Conservation (phyloP, 2,888 invertebrate species). For the Amiota communis region DNA sequence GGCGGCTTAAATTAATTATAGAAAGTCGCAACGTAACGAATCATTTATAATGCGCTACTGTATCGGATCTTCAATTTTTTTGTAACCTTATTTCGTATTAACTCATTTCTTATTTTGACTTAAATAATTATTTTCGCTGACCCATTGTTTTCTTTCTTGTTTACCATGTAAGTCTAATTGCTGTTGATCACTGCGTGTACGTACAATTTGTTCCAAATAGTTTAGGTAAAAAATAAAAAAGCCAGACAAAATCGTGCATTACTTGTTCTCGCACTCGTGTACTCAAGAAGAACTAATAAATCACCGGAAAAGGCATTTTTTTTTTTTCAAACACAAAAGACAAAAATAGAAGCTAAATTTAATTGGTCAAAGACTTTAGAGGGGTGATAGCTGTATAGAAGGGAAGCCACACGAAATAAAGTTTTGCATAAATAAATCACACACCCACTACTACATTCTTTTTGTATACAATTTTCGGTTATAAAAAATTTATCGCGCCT, state of each 20-base stretch:
- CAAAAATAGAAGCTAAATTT: constrained; percentile 2
- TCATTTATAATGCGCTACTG: constrained; percentile 23
- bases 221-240: constrained; percentile 38
- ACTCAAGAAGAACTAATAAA: constrained; percentile 59
- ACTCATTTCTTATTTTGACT: constrained; percentile 2
- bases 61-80: background rate
- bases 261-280: constrained; percentile 27
- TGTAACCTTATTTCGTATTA: background rate
- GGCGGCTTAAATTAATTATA: constrained; percentile 22
- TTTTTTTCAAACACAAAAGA: constrained; percentile 35
- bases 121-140: constrained; percentile 17
- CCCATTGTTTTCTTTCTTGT: background rate
- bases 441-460: constrained; percentile 26
- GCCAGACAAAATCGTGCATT: constrained; percentile 14
- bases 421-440: constrained; percentile 58
- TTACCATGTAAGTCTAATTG: constrained; percentile 36
- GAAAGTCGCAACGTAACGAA: constrained; percentile 19
- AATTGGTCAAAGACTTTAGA: background rate
- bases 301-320: constrained; percentile 56
- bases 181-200: constrained; percentile 4
- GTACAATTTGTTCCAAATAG: constrained; percentile 56
- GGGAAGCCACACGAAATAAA: background rate
- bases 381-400: background rate
- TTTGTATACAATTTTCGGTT: background rate
- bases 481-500: constrained; percentile 2